These are phyloP conservation scores for Atta texana DNA, from an alignment of 1,140 invertebrate genomes.

Conservation along the genomic window DNA sequence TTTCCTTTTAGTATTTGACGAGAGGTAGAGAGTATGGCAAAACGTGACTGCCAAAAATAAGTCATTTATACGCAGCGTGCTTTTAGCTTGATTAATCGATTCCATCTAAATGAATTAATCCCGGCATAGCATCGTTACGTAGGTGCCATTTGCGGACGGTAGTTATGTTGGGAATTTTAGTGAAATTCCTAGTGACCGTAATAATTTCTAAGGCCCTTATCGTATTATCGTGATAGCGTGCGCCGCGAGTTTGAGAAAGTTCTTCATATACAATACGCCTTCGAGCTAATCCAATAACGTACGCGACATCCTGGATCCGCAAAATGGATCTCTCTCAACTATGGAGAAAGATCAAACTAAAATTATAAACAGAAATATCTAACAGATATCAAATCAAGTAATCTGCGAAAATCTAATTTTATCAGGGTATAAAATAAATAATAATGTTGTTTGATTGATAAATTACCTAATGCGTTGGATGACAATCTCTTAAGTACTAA, in stretches of 20 bases:
- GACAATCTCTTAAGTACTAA: neutral
- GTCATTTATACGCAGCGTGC: neutral
- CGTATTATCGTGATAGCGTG: conserved; percentile 39
- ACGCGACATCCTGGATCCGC: conserved; percentile 22
- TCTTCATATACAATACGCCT: conserved; percentile 59
- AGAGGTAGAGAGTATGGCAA: neutral
- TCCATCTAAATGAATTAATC: conserved; percentile 80
- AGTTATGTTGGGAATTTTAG: conserved; percentile 78
- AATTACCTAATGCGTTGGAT: neutral
- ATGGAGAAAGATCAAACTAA: conserved; percentile 9
- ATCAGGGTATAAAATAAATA: neutral
- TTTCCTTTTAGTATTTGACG: neutral
- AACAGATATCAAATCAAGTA: neutral
- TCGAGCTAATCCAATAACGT: conserved; percentile 54
- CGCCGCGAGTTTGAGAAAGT: conserved; percentile 76
- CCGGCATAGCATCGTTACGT: conserved; percentile 75
- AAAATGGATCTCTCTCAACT: neutral
- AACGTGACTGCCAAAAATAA: conserved; percentile 48
- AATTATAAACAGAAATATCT: conserved; percentile 15
- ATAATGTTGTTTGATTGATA: neutral
- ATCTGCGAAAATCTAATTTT: neutral
- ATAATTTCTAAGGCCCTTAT: conserved; percentile 50
- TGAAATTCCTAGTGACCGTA: conserved; percentile 75
- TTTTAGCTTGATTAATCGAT: conserved; percentile 79
- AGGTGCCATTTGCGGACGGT: conserved; percentile 63